Evolutionary conservation across 2,113 vertebrate species (phyloP), one percentile per base, ranked within the genome.

Genomic region (Pygathrix nemaeus): DNA sequence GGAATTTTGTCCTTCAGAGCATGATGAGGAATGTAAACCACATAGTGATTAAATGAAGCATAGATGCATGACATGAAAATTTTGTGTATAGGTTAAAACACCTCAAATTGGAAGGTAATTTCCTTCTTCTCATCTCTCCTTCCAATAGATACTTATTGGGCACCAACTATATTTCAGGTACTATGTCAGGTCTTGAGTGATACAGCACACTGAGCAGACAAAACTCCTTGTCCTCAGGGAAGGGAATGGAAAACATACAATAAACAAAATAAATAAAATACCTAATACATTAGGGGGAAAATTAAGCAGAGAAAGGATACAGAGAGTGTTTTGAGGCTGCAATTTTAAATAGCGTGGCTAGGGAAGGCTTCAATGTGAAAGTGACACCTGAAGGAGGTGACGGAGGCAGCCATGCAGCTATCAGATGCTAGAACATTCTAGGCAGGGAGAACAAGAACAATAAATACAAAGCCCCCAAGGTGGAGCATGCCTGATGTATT

Each of bases 211-310:
- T 0, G 25, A 78, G 64, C 32, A 88, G 52, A 88, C 50, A 88
- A 93, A 81, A 86, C 35, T 50, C 55, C 14, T 30, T 88, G 66
- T 25, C 43, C n/a, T 91, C 32, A 64, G 35, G 78, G 82, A 88
- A 75, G 48, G 55, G 82, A 90, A 94, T 16, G 59, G 59, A 73
- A 90, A 92, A 91, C 18, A 38, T 38, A 52, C 40, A 90, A 72
- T 76, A 73, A 92, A 64, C 12, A 70, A 79, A 90, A 52, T 23
- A 76, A 85, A 80, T 52, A 45, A 91, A 72, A 59, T 75, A 30
- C 35, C 3, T 38, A 66, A 9, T 40, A 25, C 16, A 4, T 35
- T 18, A 83, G 25, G 81, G n/a, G 59, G 38, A 81, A 90, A 78
- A 95, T 30, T 27, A 66, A 87, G 32, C 55, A 72, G 66, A 89